Conservation (phyloP, 2,113 vertebrate genomes). For the Sturnira hondurensis region DNA sequence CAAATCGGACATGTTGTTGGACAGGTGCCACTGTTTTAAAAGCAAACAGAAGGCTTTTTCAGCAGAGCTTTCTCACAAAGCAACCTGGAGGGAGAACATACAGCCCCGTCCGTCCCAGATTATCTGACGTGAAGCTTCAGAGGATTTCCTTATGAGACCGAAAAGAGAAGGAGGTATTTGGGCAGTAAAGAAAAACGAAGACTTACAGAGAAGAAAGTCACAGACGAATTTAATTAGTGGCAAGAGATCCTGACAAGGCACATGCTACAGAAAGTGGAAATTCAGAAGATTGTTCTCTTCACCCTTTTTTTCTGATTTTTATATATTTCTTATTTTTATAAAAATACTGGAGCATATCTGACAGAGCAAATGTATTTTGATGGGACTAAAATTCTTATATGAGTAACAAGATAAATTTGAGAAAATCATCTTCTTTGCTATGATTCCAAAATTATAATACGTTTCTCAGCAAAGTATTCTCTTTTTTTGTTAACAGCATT, state of each 20-base stretch:
- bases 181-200: slow-evolving; percentile 7
- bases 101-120: slow-evolving; percentile 61
- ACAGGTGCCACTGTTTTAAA: slow-evolving; percentile 76
- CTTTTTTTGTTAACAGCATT: neutral
- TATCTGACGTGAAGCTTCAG: slow-evolving; percentile 65
- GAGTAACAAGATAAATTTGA: neutral
- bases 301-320: neutral
- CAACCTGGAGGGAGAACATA: slow-evolving; percentile 72
- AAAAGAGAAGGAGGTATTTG: neutral
- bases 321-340: neutral
- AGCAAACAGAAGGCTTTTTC: slow-evolving; percentile 77
- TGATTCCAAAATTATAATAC: neutral
- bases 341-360: neutral
- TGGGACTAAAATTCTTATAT: neutral
- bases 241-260: neutral
- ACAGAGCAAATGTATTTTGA: neutral
- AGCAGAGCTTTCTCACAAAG: slow-evolving; percentile 78
- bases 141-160: neutral
- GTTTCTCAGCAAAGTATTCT: neutral
- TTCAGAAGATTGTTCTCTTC: neutral
- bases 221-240: neutral
- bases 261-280: neutral
- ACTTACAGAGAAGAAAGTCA: neutral
- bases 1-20: slow-evolving; percentile 82
- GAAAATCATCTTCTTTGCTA: neutral